Evolutionary conservation across 2,113 vertebrate species (phyloP).

Genomic region (Tragulus kanchil): DNA sequence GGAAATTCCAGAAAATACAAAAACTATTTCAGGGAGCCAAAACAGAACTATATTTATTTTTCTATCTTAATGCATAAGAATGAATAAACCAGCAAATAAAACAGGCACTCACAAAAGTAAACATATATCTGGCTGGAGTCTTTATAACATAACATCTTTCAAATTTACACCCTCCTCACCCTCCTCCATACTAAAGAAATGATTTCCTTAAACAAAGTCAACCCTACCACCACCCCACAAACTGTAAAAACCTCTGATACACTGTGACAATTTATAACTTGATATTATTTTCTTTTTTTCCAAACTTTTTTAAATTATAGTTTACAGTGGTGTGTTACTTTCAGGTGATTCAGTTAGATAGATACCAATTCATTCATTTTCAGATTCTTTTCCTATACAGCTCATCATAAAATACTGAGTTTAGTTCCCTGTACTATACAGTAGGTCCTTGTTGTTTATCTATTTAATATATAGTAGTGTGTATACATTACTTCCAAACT

Average conservation of each 20-base stretch:
- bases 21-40: slow-evolving; percentile 75
- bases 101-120: slow-evolving; percentile 59
- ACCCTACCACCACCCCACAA: background rate
- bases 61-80: slow-evolving; percentile 75
- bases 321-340: background rate
- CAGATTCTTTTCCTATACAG: background rate
- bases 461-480: background rate
- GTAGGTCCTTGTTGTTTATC: background rate
- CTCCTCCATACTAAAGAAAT: slow-evolving; percentile 18
- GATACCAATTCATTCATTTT: background rate
- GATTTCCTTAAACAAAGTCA: background rate
- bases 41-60: slow-evolving; percentile 77
- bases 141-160: background rate
- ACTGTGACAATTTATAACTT: background rate
- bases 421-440: background rate
- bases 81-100: slow-evolving; percentile 78
- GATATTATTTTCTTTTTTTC: background rate
- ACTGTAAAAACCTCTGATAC: background rate
- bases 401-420: background rate
- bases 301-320: background rate
- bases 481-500: background rate
- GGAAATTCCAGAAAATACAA: slow-evolving; percentile 84
- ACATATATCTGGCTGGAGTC: background rate
- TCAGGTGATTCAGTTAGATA: background rate
- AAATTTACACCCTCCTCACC: background rate